Evolutionary conservation across 2,113 vertebrate genomes (phyloP), one percentile per base, ranked within the genome.

Genomic region (Atherinomorus stipes): DNA sequence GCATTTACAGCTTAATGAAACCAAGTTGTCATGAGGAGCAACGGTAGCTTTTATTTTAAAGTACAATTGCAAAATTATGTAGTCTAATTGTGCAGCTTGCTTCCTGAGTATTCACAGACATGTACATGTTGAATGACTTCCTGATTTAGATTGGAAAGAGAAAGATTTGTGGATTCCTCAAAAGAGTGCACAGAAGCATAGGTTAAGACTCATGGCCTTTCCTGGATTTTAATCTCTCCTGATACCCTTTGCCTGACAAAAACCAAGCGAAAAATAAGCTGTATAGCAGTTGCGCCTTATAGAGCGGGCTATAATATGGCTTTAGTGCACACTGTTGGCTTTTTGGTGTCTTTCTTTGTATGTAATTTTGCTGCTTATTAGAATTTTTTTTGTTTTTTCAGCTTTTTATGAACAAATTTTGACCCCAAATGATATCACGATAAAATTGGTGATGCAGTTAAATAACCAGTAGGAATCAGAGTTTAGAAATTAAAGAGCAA

Each of bases 151-250:
- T 4, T 18, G 9, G 18, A 47, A 47, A 47, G 16, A 47, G 5
- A 47, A 8, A 47, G 0, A 18, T 47, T 47, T 47, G 12, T 8
- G 6, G 22, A 44, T 44, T 38, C 19, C 38, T 18, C 23, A 38
- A 42, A 12, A 61, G 38, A 25, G 15, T 42, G 9, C 22, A 18
- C 3, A 25, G 15, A 47, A 47, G 44, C n/a, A 7, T 7, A 47
- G 19, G 44, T 47, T 47, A 47, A 47, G 18, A 47, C 10, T 47
- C 44, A 47, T 47, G 44, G 5, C 44, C 44, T 47, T 47, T 47
- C 44, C 44, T 19, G 58, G 58, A 9, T 60, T 60, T 42, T 42
- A 42, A 60, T 60, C 58, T n/a, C 26, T 11, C 16, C 31, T 37
- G 10, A 57, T 21, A 34, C 28, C 22, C 13, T 44, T 61, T 61